phyloP scores from a whole-genome alignment of 1,140 invertebrate genomes.

The Oscheius sp. region DNA sequence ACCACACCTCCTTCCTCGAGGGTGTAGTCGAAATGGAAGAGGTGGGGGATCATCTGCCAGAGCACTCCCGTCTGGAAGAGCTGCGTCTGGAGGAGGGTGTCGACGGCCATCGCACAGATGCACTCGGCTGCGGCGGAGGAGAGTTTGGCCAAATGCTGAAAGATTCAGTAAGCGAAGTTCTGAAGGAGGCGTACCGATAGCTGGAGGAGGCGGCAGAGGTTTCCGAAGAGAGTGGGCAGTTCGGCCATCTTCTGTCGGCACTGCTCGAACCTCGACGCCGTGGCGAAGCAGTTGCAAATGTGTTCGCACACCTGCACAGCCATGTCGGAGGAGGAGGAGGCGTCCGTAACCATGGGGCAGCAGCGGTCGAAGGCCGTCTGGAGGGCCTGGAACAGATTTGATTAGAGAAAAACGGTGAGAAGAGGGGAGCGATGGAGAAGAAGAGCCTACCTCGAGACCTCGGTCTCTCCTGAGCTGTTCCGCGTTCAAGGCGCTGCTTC shows the following conservation, averaged over 20 bases:
- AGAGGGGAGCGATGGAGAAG: background rate
- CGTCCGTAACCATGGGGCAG: slow-evolving; percentile 48
- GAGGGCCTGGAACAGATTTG: slow-evolving; percentile 41
- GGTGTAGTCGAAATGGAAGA: slow-evolving; percentile 95
- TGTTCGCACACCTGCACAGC: slow-evolving; percentile 88
- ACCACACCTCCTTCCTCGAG: slow-evolving; percentile 82
- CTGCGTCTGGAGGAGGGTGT: slow-evolving; percentile 80
- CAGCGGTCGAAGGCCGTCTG: slow-evolving; percentile 56
- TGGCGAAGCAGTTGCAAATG: slow-evolving; percentile 84
- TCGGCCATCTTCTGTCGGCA: slow-evolving; percentile 81
- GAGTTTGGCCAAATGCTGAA: slow-evolving; percentile 75
- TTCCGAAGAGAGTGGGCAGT: slow-evolving; percentile 78
- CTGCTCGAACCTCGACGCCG: slow-evolving; percentile 85
- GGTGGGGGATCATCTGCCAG: slow-evolving; percentile 84
- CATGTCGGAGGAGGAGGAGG: slow-evolving; percentile 72
- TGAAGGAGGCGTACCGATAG: slow-evolving; percentile 71
- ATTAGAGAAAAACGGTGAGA: background rate
- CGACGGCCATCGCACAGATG: slow-evolving; percentile 76
- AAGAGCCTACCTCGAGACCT: slow-evolving; percentile 74
- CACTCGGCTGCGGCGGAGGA: slow-evolving; percentile 80
- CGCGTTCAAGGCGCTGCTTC: slow-evolving; percentile 92
- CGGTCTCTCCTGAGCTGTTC: slow-evolving; percentile 90
- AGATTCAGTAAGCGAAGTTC: slow-evolving; percentile 12
- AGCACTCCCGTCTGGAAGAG: slow-evolving; percentile 84
- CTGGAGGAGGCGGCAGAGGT: slow-evolving; percentile 83